A percentile compares a stretch with the other conserved stretches of the same genome.
These are phyloP conservation scores for Helleia helle DNA, from an alignment of 2,888 invertebrate genomes.

Conservation along the genomic window DNA sequence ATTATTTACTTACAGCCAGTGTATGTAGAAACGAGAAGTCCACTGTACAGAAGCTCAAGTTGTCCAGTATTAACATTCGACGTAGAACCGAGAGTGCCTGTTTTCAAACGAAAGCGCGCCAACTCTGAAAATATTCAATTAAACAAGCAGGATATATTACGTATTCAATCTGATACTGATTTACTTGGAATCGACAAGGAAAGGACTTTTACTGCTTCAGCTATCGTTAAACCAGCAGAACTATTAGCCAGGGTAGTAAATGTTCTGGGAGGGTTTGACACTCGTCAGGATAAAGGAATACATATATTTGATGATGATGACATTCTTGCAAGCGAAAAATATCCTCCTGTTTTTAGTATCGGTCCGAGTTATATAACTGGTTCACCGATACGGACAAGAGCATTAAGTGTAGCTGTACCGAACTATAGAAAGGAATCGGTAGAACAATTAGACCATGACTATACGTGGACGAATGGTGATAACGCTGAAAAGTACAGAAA, in stretches of 20 bases:
- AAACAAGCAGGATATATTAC: constrained; percentile 62
- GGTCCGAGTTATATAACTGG: constrained; percentile 52
- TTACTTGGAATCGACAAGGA: constrained; percentile 84
- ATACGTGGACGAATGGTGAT: constrained; percentile 81
- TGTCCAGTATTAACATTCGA: constrained; percentile 83
- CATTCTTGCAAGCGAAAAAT: constrained; percentile 80
- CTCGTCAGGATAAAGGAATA: constrained; percentile 69
- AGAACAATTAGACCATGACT: constrained; percentile 60
- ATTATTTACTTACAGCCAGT: constrained; percentile 76
- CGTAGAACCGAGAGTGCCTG: constrained; percentile 61
- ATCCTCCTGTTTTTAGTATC: constrained; percentile 70
- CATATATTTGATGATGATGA: constrained; percentile 83
- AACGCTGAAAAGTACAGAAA: constrained; percentile 75
- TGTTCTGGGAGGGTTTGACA: constrained; percentile 78
- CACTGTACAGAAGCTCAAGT: constrained; percentile 74
- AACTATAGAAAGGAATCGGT: constrained; percentile 57
- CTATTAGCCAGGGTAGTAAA: constrained; percentile 84
- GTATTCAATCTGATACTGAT: constrained; percentile 86
- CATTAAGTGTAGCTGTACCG: constrained; percentile 75
- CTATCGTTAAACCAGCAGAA: constrained; percentile 83
- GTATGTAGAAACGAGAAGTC: constrained; percentile 76
- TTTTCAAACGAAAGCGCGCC: constrained; percentile 73
- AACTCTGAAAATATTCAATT: constrained; percentile 77
- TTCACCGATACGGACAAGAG: constrained; percentile 68
- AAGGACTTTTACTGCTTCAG: constrained; percentile 81